Conservation (phyloP, 2,113 vertebrate species). For the Gymnogyps californianus region DNA sequence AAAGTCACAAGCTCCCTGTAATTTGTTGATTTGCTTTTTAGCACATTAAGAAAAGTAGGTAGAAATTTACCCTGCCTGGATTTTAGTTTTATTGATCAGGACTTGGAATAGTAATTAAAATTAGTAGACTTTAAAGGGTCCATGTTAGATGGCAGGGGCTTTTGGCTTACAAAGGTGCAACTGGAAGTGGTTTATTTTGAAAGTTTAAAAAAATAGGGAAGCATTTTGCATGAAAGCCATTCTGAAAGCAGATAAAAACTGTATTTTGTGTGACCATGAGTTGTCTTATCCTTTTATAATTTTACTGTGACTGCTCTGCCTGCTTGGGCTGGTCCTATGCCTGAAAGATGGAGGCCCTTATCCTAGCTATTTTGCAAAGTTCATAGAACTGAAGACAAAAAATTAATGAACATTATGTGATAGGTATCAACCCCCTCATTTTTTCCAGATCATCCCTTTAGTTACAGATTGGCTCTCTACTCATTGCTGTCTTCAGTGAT, state of each 20-base stretch:
- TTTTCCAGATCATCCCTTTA: not conserved
- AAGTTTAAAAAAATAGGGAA: not conserved
- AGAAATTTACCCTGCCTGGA: not conserved
- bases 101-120: not conserved
- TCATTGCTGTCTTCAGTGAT: not conserved
- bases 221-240: not conserved
- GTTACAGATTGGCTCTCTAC: not conserved
- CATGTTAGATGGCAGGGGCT: not conserved
- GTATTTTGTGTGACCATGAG: not conserved
- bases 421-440: not conserved
- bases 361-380: not conserved
- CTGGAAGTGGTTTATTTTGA: not conserved
- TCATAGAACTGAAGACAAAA: not conserved
- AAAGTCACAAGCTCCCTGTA: not conserved
- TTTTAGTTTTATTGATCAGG: not conserved
- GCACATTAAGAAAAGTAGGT: not conserved
- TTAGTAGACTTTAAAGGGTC: not conserved
- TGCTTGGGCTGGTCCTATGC: not conserved
- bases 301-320: not conserved
- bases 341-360: not conserved
- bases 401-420: not conserved
- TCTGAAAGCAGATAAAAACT: not conserved
- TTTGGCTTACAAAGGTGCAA: not conserved
- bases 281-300: not conserved
- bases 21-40: not conserved